Base-by-base conservation (phyloP, 2,797 vertebrate genomes). In the Pterois miles region DNA sequence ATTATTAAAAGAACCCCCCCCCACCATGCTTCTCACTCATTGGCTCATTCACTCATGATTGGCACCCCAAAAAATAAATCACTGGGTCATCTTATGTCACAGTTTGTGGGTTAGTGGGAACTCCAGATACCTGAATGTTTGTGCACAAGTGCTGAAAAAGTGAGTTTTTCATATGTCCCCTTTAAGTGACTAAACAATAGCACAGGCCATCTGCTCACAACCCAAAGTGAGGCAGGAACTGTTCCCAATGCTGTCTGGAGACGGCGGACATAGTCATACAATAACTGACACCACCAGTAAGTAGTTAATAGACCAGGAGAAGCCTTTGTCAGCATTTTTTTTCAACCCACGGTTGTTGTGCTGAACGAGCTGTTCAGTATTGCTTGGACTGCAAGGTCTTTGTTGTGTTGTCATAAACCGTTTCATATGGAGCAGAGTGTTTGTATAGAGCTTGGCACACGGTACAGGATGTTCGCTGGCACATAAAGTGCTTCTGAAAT, bases 401-500 rank as follows among this genome's bases (percentile, higher is more conserved):
- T 80, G 76, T 73, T 76, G 48, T 64, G 46, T 70, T 73, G 54
- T 83, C 68, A 78, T 43, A 50, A 60, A 16, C 57, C 31, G 34
- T 54, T 78, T 75, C 9, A 72, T 54, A 46, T 27, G 12, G 16
- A 14, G n/a, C 18, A 63, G 33, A 31, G 34, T 58, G 74, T 56
- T 71, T 74, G 25, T n/a, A 43, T 54, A 8, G 57, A 50, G 18
- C 11, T 69, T 63, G 54, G 23, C 25, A 73, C 31, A 29, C 1
- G 4, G 46, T 23, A 12, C 11, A 69, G 34, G 13, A 36, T 73
- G 69, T 72, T 69, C 73, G 25, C 58, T 59, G 10, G 25, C 20
- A 64, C n/a, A 54, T 57, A 22, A 54, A 74, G 25, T 33, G 36
- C 6, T 58, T 50, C 13, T 50, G 20, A 38, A 63, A 36, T 59